Base-by-base conservation (phyloP, 2,888 invertebrate species). In the Acanthosepion lycidas region DNA sequence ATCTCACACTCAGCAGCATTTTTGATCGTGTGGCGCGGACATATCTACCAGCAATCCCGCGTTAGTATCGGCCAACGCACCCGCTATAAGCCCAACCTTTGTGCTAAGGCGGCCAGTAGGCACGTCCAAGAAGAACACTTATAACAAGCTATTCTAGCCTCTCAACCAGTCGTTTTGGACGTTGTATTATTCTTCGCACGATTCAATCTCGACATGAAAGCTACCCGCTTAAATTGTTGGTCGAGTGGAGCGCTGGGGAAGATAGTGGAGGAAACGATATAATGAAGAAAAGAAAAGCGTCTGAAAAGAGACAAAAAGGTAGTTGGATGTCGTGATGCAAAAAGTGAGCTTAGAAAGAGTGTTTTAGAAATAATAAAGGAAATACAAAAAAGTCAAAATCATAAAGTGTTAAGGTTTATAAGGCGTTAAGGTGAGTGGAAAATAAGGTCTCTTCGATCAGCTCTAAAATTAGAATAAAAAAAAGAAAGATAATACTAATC, bases 191-290 rank as follows among this genome's bases (percentile, higher is more conserved):
- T 78, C 78, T 33, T 78, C 12, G 78, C 78, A 78, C 78, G 78
- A 78, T 78, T 78, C 78, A 78, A 78, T 78, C 78, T 78, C 78
- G 78, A 78, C 78, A 78, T 78, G 78, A 78, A 78, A 78, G 78
- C 78, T 23, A 78, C 78, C 78, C 78, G 78, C 78, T 78, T 78
- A 78, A 78, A 78, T n/a, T 78, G 78, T 78, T 78, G 59, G 59
- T 59, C 5, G 78, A 78, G n/a, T 78, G 78, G 12, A 78, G 78
- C 5, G 33, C 78, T 12, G 78, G n/a, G n/a, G 33, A n/a, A 78
- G 33, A 33, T 33, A n/a, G 12, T 12, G 78, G 33, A 33, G n/a
- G 78, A 15, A 78, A 78, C n/a, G 33, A n/a, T 9, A 78, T 78
- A 78, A 78, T 78, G 78, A 78, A 78, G 78, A 78, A 78, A n/a